A percentile compares a stretch with the other conserved stretches of the same genome.
Conservation (phyloP, 1,140 invertebrate species). For the Drosophila nebulosa region DNA sequence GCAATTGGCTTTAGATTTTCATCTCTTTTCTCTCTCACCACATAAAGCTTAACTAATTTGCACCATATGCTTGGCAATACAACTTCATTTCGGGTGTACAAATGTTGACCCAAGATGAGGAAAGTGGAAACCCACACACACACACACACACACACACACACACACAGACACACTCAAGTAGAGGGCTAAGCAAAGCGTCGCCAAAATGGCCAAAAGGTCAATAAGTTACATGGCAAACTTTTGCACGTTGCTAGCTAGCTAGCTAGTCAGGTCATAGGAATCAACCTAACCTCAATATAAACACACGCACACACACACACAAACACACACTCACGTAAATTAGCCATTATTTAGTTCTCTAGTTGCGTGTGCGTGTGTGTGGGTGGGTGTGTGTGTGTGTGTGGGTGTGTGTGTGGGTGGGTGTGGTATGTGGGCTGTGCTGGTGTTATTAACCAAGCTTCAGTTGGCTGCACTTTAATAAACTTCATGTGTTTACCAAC, state of each 20-base stretch:
- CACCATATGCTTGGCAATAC: slow-evolving; percentile 14
- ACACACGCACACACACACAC: slow-evolving; percentile 23
- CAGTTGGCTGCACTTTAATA: slow-evolving; percentile 29
- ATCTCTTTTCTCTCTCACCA: slow-evolving; percentile 9
- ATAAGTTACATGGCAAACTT: slow-evolving; percentile 53
- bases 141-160: slow-evolving; percentile 1
- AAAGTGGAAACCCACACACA: slow-evolving; percentile 5
- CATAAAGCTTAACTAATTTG: slow-evolving; percentile 57
- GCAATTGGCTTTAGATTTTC: not conserved
- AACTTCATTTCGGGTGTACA: slow-evolving; percentile 48
- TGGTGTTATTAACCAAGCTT: slow-evolving; percentile 4
- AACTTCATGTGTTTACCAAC: slow-evolving; percentile 24
- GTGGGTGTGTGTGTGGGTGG: not conserved
- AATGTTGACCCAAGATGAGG: slow-evolving; percentile 53
- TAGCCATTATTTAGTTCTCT: slow-evolving; percentile 60
- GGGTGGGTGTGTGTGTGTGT: not conserved
- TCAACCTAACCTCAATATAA: slow-evolving; percentile 11
- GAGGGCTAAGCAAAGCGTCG: not conserved
- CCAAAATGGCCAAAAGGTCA: slow-evolving; percentile 48
- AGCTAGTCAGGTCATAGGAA: slow-evolving; percentile 4
- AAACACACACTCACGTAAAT: slow-evolving; percentile 51
- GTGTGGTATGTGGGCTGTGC: not conserved
- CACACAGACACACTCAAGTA: not conserved
- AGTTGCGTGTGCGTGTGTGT: not conserved
- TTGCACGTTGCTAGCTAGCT: slow-evolving; percentile 27